phyloP scores from a whole-genome alignment of 2,888 invertebrate genomes.

The Tetragnatha montana region DNA sequence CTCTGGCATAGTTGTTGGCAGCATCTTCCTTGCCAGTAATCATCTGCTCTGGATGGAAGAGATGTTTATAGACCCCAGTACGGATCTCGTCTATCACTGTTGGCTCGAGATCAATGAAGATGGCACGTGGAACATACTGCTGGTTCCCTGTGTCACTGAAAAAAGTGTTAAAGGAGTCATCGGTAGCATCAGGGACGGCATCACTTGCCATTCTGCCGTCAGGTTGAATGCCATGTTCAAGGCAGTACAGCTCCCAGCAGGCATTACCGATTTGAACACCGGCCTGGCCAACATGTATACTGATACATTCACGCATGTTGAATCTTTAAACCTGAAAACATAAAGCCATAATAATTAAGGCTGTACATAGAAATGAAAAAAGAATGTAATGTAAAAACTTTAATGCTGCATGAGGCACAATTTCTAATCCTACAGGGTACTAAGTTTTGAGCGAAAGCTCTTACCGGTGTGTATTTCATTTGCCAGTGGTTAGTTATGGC shows the following conservation, averaged over 20 bases:
- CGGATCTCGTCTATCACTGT: conserved; percentile 74
- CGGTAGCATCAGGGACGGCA: conserved; percentile 35
- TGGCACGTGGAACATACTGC: conserved; percentile 63
- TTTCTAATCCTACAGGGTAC: too few relatives aligned
- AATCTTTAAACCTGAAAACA: background rate
- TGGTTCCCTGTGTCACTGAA: conserved; percentile 66
- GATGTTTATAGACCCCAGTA: conserved; percentile 85
- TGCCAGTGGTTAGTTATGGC: too few relatives aligned
- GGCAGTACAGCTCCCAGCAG: conserved; percentile 75
- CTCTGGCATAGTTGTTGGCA: conserved; percentile 97
- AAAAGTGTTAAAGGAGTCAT: conserved; percentile 67
- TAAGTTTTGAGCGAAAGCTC: too few relatives aligned
- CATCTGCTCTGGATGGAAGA: conserved; percentile 98
- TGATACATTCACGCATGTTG: conserved; percentile 77
- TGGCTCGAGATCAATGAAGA: conserved; percentile 66
- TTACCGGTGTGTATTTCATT: too few relatives aligned
- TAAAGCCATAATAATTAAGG: too few relatives aligned
- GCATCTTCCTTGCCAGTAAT: conserved; percentile 98
- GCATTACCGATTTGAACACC: conserved; percentile 78
- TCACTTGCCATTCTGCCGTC: conserved; percentile 79
- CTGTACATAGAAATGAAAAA: too few relatives aligned
- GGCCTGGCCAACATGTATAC: conserved; percentile 78
- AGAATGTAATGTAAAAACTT: too few relatives aligned
- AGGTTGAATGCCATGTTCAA: conserved; percentile 79
- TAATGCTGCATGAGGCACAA: too few relatives aligned